These are phyloP conservation scores for Uria aalge DNA, from an alignment of 2,113 vertebrate species.

Conservation along the genomic window DNA sequence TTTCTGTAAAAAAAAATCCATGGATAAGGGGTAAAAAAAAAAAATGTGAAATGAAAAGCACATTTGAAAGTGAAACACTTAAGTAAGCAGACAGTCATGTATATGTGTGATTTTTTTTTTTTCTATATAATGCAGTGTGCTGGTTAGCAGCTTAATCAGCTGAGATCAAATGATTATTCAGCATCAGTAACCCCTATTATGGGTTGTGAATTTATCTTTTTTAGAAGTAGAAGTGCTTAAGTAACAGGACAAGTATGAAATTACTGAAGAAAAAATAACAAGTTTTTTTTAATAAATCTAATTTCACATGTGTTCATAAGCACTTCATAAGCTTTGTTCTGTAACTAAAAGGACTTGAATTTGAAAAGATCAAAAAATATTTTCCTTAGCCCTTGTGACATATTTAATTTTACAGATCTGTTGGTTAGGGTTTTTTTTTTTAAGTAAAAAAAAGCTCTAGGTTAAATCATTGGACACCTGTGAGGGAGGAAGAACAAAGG, in stretches of 20 bases:
- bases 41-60: not conserved
- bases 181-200: not conserved
- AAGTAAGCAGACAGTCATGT: not conserved
- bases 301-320: not conserved
- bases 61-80: not conserved
- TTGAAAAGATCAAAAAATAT: not conserved
- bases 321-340: not conserved
- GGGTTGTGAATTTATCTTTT: not conserved
- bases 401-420: not conserved
- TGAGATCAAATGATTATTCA: slow-evolving; percentile 2
- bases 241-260: not conserved
- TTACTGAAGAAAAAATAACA: not conserved
- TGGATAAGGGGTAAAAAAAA: not conserved
- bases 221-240: not conserved
- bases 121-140: not conserved
- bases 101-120: not conserved
- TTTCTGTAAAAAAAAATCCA: not conserved
- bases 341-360: not conserved
- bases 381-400: not conserved
- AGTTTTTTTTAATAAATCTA: not conserved
- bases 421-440: not conserved
- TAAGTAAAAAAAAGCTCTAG: not conserved
- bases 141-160: not conserved
- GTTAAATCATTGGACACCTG: not conserved
- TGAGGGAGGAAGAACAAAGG: slow-evolving; percentile 16